A percentile compares a stretch with the other conserved stretches of the same genome.
phyloP scores from a whole-genome alignment of 2,888 invertebrate species.

The Psococerastis gibbosa region DNA sequence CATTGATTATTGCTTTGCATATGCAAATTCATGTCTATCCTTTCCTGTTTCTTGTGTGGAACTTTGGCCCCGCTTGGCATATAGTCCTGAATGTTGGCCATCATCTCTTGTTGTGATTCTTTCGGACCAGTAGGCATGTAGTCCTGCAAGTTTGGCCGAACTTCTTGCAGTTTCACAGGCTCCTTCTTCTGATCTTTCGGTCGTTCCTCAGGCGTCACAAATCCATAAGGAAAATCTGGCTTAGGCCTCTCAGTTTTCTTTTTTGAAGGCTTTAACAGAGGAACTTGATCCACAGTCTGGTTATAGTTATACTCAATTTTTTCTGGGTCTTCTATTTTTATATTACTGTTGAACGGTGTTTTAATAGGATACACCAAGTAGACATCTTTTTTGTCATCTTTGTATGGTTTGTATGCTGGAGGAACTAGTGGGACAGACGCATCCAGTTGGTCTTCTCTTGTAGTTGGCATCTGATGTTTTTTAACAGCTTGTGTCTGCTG shows the following conservation, averaged over 20 bases:
- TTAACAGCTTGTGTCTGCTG: slow-evolving; percentile 27
- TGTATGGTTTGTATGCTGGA: slow-evolving; percentile 10
- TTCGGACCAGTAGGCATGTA: slow-evolving; percentile 16
- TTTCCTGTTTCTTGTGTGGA: slow-evolving; percentile 16
- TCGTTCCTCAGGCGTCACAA: background rate
- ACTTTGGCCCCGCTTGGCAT: slow-evolving; percentile 25
- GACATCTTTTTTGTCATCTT: slow-evolving; percentile 26
- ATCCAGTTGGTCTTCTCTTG: slow-evolving; percentile 18
- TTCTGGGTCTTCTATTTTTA: slow-evolving; percentile 23
- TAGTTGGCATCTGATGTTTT: slow-evolving; percentile 10
- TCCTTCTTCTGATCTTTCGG: slow-evolving; percentile 37
- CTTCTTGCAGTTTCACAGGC: slow-evolving; percentile 18
- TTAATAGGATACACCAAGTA: slow-evolving; percentile 42
- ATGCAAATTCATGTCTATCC: slow-evolving; percentile 7
- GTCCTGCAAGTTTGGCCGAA: slow-evolving; percentile 15
- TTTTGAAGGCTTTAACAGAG: slow-evolving; percentile 27
- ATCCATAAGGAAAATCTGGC: background rate
- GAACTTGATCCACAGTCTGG: slow-evolving; percentile 19
- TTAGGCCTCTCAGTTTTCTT: slow-evolving; percentile 17
- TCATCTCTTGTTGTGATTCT: slow-evolving; percentile 25
- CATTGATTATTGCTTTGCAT: slow-evolving; percentile 10
- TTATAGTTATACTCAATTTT: slow-evolving; percentile 28
- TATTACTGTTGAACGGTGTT: slow-evolving; percentile 18
- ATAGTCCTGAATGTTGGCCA: slow-evolving; percentile 29
- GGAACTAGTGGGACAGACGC: slow-evolving; percentile 10